phyloP scores from a whole-genome alignment of 1,140 invertebrate species.

The Hermetia illucens region DNA sequence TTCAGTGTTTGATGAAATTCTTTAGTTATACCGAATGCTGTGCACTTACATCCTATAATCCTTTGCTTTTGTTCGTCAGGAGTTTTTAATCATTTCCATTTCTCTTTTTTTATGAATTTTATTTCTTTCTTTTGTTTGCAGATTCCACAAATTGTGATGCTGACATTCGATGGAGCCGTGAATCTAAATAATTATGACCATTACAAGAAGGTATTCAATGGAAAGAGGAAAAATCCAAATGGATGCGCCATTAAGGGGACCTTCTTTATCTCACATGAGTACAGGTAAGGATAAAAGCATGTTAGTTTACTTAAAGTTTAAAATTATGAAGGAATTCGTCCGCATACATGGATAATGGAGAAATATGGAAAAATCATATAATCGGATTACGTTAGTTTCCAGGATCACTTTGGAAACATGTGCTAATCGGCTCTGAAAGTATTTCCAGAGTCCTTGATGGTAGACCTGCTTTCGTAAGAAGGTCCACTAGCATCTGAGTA shows the following conservation, averaged over 20 bases:
- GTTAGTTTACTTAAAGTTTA: background rate
- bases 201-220: constrained; percentile 72
- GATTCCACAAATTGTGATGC: constrained; percentile 85
- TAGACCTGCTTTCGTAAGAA: no score
- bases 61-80: no score
- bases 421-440: no score
- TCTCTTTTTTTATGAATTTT: background rate
- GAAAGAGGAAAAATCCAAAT: constrained; percentile 71
- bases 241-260: constrained; percentile 81
- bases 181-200: constrained; percentile 85
- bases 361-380: no score
- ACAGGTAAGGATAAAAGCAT: constrained; percentile 36
- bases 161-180: constrained; percentile 86
- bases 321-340: background rate
- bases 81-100: background rate
- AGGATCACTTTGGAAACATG: no score
- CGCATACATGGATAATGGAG: background rate
- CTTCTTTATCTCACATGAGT: constrained; percentile 90
- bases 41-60: no score
- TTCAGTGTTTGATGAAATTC: no score
- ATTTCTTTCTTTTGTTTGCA: constrained; percentile 32
- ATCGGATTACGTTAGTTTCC: no score
- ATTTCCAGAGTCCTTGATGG: no score
- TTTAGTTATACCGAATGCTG: no score
- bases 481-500: no score